Percentiles rank a stretch among this genome's conserved stretches.
These are phyloP conservation scores for Brenthis hecate DNA, from an alignment of 2,888 invertebrate species.

Conservation along the genomic window DNA sequence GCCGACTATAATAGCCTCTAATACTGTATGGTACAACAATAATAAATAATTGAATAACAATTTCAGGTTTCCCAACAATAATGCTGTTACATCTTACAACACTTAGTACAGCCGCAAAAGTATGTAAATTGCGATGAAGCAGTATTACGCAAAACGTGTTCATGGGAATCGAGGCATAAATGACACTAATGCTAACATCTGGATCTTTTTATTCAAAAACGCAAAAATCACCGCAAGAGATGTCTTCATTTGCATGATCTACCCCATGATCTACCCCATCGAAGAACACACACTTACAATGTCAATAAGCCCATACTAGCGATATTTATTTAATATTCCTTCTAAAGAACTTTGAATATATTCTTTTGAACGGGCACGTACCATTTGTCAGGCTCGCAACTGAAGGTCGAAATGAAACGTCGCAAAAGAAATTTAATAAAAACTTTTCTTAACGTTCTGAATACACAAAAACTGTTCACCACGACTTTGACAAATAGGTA, in stretches of 20 bases:
- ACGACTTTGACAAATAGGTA: slow-evolving; percentile 31
- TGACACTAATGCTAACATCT: slow-evolving; percentile 70
- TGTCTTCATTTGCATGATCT: slow-evolving; percentile 76
- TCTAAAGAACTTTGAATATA: slow-evolving; percentile 26
- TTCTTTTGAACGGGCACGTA: slow-evolving; percentile 33
- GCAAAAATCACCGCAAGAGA: slow-evolving; percentile 68
- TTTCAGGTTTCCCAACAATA: slow-evolving; percentile 8
- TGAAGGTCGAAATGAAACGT: slow-evolving; percentile 38
- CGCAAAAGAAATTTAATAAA: slow-evolving; percentile 42
- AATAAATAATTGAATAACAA: slow-evolving; percentile 18
- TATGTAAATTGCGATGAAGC: slow-evolving; percentile 23
- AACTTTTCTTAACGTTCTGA: slow-evolving; percentile 40
- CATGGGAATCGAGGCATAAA: slow-evolving; percentile 63
- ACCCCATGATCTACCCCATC: slow-evolving; percentile 60
- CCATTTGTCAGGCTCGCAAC: slow-evolving; percentile 33
- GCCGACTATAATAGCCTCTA: slow-evolving; percentile 9
- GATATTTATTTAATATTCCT: slow-evolving; percentile 27
- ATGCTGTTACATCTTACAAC: slow-evolving; percentile 10
- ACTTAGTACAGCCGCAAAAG: slow-evolving; percentile 22
- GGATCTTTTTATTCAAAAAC: slow-evolving; percentile 51
- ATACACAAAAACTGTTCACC: slow-evolving; percentile 35
- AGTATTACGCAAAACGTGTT: slow-evolving; percentile 60
- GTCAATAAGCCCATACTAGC: slow-evolving; percentile 53
- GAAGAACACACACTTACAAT: slow-evolving; percentile 56
- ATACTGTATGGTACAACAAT: slow-evolving; percentile 13